Evolutionary conservation across 2,797 vertebrate species (phyloP).

Genomic region (Aulostomus chinensis): DNA sequence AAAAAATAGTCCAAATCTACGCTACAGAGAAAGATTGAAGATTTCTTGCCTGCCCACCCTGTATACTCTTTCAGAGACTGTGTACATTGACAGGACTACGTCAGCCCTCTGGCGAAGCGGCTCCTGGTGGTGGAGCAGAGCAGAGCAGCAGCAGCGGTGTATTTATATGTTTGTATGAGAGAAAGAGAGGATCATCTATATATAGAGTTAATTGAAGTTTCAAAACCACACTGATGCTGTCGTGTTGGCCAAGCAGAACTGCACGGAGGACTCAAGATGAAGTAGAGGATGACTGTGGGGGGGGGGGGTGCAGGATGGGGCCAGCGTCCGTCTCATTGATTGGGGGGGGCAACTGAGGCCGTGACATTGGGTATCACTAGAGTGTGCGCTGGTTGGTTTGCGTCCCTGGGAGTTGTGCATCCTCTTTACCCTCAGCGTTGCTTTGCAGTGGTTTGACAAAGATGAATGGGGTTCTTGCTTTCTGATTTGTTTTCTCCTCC

Average conservation of each 20-base stretch:
- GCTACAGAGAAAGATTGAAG: slow-evolving; percentile 60
- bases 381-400: slow-evolving; percentile 13
- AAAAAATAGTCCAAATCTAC: slow-evolving; percentile 60
- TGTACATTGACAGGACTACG: slow-evolving; percentile 63
- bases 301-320: slow-evolving; percentile 16
- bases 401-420: slow-evolving; percentile 7
- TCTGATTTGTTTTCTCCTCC: slow-evolving; percentile 28
- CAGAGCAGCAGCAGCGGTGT: slow-evolving; percentile 77
- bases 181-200: slow-evolving; percentile 74
- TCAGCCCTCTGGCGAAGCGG: slow-evolving; percentile 33
- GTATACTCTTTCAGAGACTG: slow-evolving; percentile 68
- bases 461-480: slow-evolving; percentile 18
- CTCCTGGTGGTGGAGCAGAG: slow-evolving; percentile 58
- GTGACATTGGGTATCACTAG: slow-evolving; percentile 16
- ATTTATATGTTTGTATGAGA: slow-evolving; percentile 84
- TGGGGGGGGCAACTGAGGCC: slow-evolving; percentile 16
- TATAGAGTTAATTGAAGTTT: slow-evolving; percentile 66
- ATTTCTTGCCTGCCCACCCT: slow-evolving; percentile 72
- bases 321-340: too few relatives aligned
- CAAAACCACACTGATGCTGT: slow-evolving; percentile 46
- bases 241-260: slow-evolving; percentile 44
- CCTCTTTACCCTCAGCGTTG: slow-evolving; percentile 5
- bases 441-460: slow-evolving; percentile 6
- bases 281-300: slow-evolving; percentile 63
- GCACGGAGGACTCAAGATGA: slow-evolving; percentile 41